Evolutionary conservation across 2,113 vertebrate genomes (phyloP), one percentile per base, ranked within the genome.

Genomic region (Pachyramphus minor): DNA sequence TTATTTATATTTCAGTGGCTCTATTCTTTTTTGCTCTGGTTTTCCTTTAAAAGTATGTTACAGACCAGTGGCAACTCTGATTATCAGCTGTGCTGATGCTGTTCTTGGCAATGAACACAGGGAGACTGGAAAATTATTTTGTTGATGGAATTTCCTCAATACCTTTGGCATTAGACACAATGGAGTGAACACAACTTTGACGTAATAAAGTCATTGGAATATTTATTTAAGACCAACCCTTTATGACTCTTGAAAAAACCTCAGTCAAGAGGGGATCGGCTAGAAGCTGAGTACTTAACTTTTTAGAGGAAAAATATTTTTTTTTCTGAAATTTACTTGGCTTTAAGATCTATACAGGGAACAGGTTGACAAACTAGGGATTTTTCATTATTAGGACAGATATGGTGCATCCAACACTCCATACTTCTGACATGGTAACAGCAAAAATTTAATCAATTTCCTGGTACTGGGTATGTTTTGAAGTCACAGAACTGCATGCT

Each of bases 71-170:
- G 23, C 18, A 90, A 30, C 50, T 77, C 50, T 75, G 64, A 19
- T 90, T 91, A 75, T 92, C 35, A 95, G 67, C 41, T 76, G 22
- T 81, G 58, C 28, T 81, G 66, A 64, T 91, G 78, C 71, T 75
- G 21, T 84, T 91, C 88, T 89, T 95, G 84, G 88, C 86, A 93
- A 28, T 69, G 60, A 89, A 93, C 0, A 0, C 28, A 55, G 33
- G n/a, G 64, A 95, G 88, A 75, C 82, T 77, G 79, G 60, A 93
- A 94, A 92, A 74, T n/a, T 0, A 81, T 85, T 95, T 85, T 93
- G 47, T 53, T 83, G 78, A 59, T 89, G 85, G 87, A 95, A 94
- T 95, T 97, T 97, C 96, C 96, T 96, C 72, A 95, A 94, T 97
- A 28, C 89, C 35, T 93, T 94, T 89, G 68, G 58, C 88, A 91